These are phyloP conservation scores for Mormyrus lacerda DNA, from an alignment of 2,113 vertebrate species.

Conservation along the genomic window DNA sequence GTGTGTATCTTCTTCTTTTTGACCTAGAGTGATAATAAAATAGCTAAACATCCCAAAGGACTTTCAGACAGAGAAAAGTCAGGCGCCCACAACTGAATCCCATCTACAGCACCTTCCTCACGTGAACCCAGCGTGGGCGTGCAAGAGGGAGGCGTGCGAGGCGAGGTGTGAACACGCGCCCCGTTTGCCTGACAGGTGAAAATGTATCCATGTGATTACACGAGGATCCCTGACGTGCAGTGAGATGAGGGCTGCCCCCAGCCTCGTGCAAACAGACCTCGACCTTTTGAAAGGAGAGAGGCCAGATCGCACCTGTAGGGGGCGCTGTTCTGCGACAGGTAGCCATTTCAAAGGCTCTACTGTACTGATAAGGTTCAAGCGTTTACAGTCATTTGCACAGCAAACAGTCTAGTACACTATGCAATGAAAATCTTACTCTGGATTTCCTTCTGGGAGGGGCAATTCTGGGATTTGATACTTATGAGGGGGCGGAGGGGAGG, in stretches of 20 bases:
- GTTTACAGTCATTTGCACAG: neutral
- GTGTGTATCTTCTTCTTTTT: neutral
- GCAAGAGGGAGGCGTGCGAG: neutral
- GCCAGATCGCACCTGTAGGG: conserved; percentile 48
- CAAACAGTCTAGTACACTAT: neutral
- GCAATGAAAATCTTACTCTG: neutral
- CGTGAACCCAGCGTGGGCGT: neutral
- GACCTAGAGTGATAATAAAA: neutral
- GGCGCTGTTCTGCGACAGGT: neutral
- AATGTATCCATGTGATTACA: neutral
- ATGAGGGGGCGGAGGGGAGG: no score
- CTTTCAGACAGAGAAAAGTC: neutral
- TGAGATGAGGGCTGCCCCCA: neutral
- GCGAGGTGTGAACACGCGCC: neutral
- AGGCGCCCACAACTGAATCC: neutral
- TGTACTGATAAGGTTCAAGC: neutral
- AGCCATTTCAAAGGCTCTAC: neutral
- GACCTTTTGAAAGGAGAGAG: conserved; percentile 53
- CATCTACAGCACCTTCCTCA: neutral
- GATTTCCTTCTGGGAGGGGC: neutral
- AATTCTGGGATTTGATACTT: neutral
- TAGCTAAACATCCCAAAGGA: neutral
- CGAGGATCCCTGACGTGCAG: neutral
- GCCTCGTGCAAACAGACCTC: conserved; percentile 46
- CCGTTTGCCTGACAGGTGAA: neutral